phyloP scores from a whole-genome alignment of 2,113 vertebrate species.

The Callorhinus ursinus region DNA sequence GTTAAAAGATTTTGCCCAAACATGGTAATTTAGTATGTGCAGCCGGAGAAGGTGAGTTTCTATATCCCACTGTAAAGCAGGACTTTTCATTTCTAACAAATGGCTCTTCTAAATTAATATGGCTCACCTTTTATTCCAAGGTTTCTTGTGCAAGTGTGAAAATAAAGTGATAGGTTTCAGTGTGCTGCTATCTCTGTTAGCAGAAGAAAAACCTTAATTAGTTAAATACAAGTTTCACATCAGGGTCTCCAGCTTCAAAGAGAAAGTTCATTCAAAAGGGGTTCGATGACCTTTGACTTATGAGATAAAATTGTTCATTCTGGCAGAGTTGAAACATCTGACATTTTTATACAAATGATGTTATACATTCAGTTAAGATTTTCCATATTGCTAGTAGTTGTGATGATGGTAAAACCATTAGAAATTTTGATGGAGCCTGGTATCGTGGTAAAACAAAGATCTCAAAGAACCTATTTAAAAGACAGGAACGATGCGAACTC shows the following conservation, averaged over 20 bases:
- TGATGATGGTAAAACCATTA: background rate
- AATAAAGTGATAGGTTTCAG: background rate
- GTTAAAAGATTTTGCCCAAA: background rate
- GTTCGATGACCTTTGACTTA: background rate
- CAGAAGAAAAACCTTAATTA: background rate
- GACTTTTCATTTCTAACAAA: background rate
- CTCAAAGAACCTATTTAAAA: background rate
- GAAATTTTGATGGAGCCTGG: background rate
- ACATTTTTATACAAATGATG: constrained; percentile 2
- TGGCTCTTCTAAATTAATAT: background rate
- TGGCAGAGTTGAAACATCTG: background rate
- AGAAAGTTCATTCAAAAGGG: constrained; percentile 3
- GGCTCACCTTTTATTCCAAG: background rate
- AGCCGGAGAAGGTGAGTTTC: background rate
- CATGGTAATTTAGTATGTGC: background rate
- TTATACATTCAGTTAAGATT: constrained; percentile 3
- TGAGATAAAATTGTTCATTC: background rate
- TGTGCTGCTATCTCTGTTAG: background rate
- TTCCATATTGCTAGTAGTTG: background rate
- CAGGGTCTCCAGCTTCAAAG: background rate
- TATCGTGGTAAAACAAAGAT: background rate
- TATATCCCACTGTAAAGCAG: background rate
- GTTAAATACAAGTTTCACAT: background rate
- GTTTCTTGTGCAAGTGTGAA: background rate
- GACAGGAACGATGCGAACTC: background rate